A percentile compares a stretch with the other conserved stretches of the same genome.
phyloP scores from a whole-genome alignment of 2,797 vertebrate genomes.

The Sparidentex hasta region DNA sequence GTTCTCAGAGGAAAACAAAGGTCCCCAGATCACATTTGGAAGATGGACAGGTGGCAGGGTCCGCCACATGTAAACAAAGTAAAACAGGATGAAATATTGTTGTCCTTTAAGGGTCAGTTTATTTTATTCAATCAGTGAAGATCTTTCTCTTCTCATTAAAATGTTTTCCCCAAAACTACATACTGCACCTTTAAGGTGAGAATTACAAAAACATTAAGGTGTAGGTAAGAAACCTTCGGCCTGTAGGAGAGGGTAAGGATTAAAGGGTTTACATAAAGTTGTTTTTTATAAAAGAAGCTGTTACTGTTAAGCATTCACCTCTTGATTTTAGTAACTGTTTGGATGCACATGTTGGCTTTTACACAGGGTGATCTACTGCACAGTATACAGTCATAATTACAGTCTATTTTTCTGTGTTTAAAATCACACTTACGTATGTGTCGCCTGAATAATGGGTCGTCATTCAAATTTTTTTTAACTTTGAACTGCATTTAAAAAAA shows the following conservation, averaged over 20 bases:
- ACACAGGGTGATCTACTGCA: background rate
- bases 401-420: background rate
- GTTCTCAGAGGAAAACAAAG: too few relatives aligned
- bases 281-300: background rate
- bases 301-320: slow-evolving; percentile 15
- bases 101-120: too few relatives aligned
- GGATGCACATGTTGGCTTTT: background rate
- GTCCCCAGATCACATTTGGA: too few relatives aligned
- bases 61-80: too few relatives aligned
- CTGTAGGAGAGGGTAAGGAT: background rate
- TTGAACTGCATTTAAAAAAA: slow-evolving; percentile 6
- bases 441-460: background rate
- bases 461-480: background rate
- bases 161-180: too few relatives aligned
- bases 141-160: too few relatives aligned
- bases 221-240: background rate
- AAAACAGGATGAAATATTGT: too few relatives aligned
- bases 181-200: background rate
- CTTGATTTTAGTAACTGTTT: slow-evolving; percentile 9
- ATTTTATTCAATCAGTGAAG: too few relatives aligned
- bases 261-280: slow-evolving; percentile 12
- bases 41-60: too few relatives aligned
- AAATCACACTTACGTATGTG: background rate
- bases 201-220: background rate
- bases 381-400: background rate